These are phyloP conservation scores for Macaria liturata DNA, from an alignment of 2,888 invertebrate species.

Conservation along the genomic window DNA sequence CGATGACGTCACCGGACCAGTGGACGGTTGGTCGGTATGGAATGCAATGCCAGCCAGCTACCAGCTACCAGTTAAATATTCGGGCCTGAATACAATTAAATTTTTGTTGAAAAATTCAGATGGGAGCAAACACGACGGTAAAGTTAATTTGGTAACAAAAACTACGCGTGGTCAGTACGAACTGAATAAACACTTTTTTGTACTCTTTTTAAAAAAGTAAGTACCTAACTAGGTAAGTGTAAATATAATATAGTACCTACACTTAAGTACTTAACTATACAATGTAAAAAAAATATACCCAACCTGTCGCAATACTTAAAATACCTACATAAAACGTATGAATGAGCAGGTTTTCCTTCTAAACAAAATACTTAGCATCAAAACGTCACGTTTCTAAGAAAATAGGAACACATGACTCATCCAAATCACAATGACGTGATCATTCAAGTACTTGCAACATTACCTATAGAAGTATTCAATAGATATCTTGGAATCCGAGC, in stretches of 20 bases:
- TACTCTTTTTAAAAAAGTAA: no score
- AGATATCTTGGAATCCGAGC: background rate
- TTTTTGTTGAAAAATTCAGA: no score
- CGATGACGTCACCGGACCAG: conserved; percentile 72
- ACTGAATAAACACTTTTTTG: no score
- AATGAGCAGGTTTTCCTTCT: background rate
- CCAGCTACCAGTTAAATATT: conserved; percentile 23
- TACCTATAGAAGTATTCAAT: background rate
- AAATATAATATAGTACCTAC: no score
- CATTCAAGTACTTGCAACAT: background rate
- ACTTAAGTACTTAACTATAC: no score
- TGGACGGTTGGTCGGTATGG: conserved; percentile 49
- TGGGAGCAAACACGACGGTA: no score
- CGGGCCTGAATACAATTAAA: conserved; percentile 27
- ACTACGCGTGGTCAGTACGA: no score
- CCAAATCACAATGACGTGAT: background rate
- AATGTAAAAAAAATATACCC: no score
- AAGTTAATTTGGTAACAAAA: no score
- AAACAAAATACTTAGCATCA: conserved; percentile 5
- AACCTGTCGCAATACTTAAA: no score
- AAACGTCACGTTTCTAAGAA: background rate
- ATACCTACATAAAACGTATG: background rate
- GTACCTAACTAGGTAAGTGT: no score
- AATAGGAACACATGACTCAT: conserved; percentile 3
- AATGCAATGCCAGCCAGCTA: conserved; percentile 14